Evolutionary conservation across 2,113 vertebrate species (phyloP).

Genomic region (Saimiri boliviensis): DNA sequence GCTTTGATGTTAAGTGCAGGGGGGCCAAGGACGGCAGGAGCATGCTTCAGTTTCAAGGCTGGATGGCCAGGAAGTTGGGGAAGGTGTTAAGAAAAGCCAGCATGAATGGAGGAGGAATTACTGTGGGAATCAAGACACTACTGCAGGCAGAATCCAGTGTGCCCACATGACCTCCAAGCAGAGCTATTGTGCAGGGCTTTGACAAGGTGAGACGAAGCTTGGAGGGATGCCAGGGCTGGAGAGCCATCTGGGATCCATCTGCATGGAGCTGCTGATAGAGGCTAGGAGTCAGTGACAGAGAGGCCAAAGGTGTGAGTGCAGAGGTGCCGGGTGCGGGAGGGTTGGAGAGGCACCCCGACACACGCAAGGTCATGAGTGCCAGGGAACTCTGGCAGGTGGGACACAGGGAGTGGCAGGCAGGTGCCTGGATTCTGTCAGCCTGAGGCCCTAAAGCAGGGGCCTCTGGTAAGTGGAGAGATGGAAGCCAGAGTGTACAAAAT

Average conservation of each 20-base stretch:
- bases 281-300: too few relatives aligned
- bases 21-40: neutral
- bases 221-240: neutral
- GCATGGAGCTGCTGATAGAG: neutral
- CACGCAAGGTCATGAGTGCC: fast-evolving
- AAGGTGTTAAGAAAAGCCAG: neutral
- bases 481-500: neutral
- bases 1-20: too few relatives aligned
- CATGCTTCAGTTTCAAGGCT: too few relatives aligned
- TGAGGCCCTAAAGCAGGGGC: too few relatives aligned
- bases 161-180: neutral
- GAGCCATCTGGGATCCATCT: too few relatives aligned
- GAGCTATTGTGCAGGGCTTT: neutral
- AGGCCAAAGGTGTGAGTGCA: neutral
- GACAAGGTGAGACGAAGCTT: neutral
- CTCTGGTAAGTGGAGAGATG: neutral
- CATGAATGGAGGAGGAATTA: neutral
- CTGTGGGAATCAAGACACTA: neutral
- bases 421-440: neutral
- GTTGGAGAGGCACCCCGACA: neutral
- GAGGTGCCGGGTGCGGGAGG: neutral
- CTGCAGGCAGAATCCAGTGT: fast-evolving
- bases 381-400: fast-evolving
- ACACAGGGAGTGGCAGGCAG: neutral
- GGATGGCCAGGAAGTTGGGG: neutral